phyloP scores from a whole-genome alignment of 2,888 invertebrate genomes.

The Mongoloraphidia duomilia region DNA sequence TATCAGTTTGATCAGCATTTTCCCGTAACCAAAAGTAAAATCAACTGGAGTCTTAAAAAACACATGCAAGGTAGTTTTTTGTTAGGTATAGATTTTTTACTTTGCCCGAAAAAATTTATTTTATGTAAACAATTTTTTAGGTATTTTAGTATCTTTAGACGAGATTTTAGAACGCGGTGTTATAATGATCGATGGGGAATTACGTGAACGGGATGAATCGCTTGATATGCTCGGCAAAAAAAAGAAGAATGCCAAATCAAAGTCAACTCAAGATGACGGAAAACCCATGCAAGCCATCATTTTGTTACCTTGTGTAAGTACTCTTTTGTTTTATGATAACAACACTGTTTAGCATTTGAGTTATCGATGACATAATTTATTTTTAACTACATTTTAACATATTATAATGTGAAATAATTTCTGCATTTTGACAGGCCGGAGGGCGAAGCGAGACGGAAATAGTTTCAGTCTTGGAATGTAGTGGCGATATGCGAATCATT shows the following conservation, averaged over 20 bases:
- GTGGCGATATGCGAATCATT: constrained; percentile 53
- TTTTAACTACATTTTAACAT: background rate
- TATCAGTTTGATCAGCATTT: constrained; percentile 64
- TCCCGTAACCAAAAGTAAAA: constrained; percentile 47
- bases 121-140: constrained; percentile 26
- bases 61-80: constrained; percentile 44
- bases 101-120: constrained; percentile 3
- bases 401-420: constrained; percentile 10
- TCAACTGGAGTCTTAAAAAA: constrained; percentile 48
- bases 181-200: constrained; percentile 59
- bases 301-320: constrained; percentile 55
- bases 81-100: constrained; percentile 5
- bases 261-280: constrained; percentile 30
- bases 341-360: background rate
- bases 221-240: constrained; percentile 49
- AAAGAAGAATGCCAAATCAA: constrained; percentile 35
- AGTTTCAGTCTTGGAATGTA: constrained; percentile 40
- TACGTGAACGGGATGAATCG: constrained; percentile 44
- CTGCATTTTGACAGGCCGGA: constrained; percentile 29
- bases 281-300: constrained; percentile 48
- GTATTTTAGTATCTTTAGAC: constrained; percentile 42
- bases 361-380: background rate
- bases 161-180: constrained; percentile 46
- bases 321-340: constrained; percentile 3
- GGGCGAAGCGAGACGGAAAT: constrained; percentile 27